A percentile compares a stretch with the other conserved stretches of the same genome.
Conservation (phyloP, 2,888 invertebrate genomes). For the Leucophenga montana region DNA sequence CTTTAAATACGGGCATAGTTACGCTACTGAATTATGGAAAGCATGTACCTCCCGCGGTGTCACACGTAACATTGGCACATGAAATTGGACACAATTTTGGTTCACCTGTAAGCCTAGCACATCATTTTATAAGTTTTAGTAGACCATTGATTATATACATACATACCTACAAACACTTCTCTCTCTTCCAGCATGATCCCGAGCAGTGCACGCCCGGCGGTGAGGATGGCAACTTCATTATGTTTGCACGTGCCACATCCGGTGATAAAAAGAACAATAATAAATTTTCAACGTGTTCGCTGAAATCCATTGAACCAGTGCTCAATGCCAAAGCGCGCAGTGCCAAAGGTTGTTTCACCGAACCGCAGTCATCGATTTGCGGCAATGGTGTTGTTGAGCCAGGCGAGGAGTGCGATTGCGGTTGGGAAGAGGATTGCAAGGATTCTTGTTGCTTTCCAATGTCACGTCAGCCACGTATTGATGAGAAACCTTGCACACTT, state of each 20-base stretch:
- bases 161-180: too few species aligned
- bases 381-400: slow-evolving; percentile 98
- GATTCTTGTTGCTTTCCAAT: slow-evolving; percentile 96
- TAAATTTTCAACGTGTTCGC: slow-evolving; percentile 95
- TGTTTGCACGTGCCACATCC: slow-evolving; percentile 99
- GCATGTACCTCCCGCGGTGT: slow-evolving; percentile 98
- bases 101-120: slow-evolving; percentile 83
- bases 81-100: slow-evolving; percentile 99
- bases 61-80: slow-evolving; percentile 97
- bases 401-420: slow-evolving; percentile 98
- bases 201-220: slow-evolving; percentile 95
- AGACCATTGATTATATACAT: background rate
- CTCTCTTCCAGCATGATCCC: slow-evolving; percentile 86
- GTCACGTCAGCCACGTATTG: slow-evolving; percentile 82
- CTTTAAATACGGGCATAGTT: slow-evolving; percentile 97
- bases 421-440: slow-evolving; percentile 96
- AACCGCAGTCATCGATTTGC: slow-evolving; percentile 94
- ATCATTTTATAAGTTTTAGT: too few species aligned
- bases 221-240: slow-evolving; percentile 98
- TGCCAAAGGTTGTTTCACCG: slow-evolving; percentile 93
- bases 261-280: slow-evolving; percentile 99
- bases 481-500: slow-evolving; percentile 89
- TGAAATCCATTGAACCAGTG: slow-evolving; percentile 92
- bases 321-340: slow-evolving; percentile 93
- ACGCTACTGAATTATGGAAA: slow-evolving; percentile 98